Evolutionary conservation across 2,797 vertebrate genomes (phyloP).

Genomic region (Brachyrhaphis roseni): DNA sequence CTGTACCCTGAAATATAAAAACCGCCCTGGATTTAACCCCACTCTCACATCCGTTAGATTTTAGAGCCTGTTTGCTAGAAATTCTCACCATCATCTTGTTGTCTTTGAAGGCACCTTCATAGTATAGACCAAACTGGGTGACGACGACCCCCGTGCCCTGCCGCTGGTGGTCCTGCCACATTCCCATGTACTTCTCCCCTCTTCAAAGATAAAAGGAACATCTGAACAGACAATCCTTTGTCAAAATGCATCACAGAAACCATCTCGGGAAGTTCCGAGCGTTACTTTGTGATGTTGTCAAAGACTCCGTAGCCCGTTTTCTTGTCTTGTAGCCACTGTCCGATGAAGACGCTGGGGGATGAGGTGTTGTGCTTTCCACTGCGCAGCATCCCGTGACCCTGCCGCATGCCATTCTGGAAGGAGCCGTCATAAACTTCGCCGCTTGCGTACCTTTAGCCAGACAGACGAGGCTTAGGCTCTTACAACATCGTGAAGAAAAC

Average conservation of each 20-base stretch:
- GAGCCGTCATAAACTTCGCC: constrained; percentile 96
- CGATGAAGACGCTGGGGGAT: constrained; percentile 97
- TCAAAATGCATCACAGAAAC: neutral
- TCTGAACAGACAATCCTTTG: neutral
- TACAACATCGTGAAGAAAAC: neutral
- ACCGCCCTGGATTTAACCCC: neutral
- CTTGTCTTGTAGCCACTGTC: constrained; percentile 95
- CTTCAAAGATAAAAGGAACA: constrained; percentile 65
- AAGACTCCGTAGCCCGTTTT: constrained; percentile 96
- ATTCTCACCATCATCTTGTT: constrained; percentile 93
- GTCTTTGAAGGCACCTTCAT: constrained; percentile 92
- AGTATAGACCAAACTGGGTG: constrained; percentile 97
- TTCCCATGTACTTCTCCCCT: constrained; percentile 98
- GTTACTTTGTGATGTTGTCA: constrained; percentile 96
- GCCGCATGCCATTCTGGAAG: constrained; percentile 93
- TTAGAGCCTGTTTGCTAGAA: neutral
- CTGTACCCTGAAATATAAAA: constrained; percentile 83
- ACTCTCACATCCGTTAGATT: too few relatives aligned
- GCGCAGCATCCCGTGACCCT: constrained; percentile 93
- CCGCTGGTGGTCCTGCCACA: constrained; percentile 93
- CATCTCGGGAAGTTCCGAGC: neutral
- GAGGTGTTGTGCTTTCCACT: constrained; percentile 94
- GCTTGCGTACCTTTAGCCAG: constrained; percentile 85
- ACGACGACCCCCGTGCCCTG: constrained; percentile 95
- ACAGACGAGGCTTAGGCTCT: neutral